phyloP scores from a whole-genome alignment of 37 sponge, comb jelly and placozoan species.

The Ianthella basta region DNA sequence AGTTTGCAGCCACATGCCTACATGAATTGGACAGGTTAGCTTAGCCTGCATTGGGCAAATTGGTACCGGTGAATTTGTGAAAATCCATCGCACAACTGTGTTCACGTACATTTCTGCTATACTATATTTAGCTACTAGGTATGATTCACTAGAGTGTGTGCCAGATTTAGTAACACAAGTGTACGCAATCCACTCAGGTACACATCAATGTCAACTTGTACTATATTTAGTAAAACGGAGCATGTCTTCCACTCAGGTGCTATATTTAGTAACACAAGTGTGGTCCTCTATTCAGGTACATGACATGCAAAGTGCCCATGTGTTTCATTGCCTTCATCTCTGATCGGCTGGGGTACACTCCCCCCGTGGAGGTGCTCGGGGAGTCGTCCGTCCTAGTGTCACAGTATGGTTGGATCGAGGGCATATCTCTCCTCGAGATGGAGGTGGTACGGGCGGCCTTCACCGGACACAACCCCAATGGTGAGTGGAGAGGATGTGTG shows the following conservation, averaged over 20 bases:
- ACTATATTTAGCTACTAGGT: no score
- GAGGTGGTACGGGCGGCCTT: conserved; percentile 35
- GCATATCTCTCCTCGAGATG: conserved; percentile 53
- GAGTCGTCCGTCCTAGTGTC: neutral
- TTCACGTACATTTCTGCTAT: no score
- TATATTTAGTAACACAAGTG: no score
- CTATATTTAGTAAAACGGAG: no score
- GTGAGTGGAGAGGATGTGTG: conserved; percentile 3
- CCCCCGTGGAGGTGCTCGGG: neutral
- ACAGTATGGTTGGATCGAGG: conserved; percentile 24
- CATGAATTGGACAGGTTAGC: conserved; percentile 19
- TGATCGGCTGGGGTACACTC: conserved; percentile 10
- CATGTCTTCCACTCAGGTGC: neutral
- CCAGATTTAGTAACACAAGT: no score
- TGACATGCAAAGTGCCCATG: neutral
- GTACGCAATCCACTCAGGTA: no score
- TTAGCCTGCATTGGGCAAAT: neutral
- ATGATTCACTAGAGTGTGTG: no score
- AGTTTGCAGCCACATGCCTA: conserved; percentile 19
- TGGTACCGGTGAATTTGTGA: no score
- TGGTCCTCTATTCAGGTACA: neutral
- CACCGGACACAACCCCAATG: conserved; percentile 40
- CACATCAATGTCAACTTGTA: no score
- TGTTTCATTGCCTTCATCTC: conserved; percentile 35
- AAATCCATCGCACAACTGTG: no score